Percentiles rank a stretch among this genome's conserved stretches.
These are phyloP conservation scores for Amphipoea oculea DNA, from an alignment of 2,888 invertebrate species.

Conservation along the genomic window DNA sequence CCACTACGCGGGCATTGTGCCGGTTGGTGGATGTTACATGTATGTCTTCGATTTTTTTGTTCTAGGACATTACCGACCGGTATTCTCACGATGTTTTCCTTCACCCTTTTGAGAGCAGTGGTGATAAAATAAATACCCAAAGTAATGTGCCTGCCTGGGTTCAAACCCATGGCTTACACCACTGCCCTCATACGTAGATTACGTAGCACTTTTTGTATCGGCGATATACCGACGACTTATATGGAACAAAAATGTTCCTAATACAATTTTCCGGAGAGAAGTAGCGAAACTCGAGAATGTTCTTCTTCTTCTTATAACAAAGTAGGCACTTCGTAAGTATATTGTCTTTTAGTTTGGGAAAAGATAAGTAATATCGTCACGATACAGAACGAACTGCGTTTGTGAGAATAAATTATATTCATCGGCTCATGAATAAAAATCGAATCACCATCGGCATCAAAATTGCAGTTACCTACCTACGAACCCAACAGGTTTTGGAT, in stretches of 20 bases:
- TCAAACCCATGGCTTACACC: too few relatives aligned
- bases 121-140: too few relatives aligned
- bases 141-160: too few relatives aligned
- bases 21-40: neutral
- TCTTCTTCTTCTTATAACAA: neutral
- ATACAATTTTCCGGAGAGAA: neutral
- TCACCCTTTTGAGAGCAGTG: too few relatives aligned
- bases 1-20: neutral
- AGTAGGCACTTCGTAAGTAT: neutral
- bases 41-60: neutral
- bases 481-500: conserved; percentile 20
- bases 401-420: neutral
- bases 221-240: neutral
- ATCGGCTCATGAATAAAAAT: neutral
- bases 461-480: neutral
- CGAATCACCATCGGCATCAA: neutral
- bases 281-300: neutral
- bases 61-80: neutral
- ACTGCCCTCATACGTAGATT: neutral
- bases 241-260: neutral
- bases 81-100: neutral
- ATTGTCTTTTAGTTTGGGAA: neutral
- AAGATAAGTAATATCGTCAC: neutral
- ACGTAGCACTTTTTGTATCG: neutral
- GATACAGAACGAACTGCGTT: neutral